Conservation (phyloP, 1,140 invertebrate species). For the Coenobita brevimanus region DNA sequence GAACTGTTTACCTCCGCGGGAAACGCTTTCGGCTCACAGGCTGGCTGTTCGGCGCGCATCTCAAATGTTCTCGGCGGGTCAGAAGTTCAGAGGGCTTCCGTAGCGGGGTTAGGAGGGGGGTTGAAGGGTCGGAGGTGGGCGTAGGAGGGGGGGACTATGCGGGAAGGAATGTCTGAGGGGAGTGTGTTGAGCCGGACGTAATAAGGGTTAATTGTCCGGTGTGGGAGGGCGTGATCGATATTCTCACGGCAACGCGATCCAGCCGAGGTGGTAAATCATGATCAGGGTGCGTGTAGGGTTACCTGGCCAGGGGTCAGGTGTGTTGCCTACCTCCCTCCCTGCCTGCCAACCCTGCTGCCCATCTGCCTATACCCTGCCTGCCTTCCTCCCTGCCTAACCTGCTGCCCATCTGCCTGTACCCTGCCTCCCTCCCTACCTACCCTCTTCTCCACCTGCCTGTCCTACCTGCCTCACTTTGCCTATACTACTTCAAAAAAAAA, state of each 20-base stretch:
- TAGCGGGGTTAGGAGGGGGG: no score
- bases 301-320: not conserved
- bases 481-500: no score
- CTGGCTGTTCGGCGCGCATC: no score
- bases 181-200: conserved; percentile 46
- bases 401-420: no score
- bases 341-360: not conserved
- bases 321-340: not conserved
- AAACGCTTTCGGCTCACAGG: no score
- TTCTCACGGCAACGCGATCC: conserved; percentile 49
- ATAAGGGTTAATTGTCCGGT: conserved; percentile 36
- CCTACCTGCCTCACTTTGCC: no score
- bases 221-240: conserved; percentile 28
- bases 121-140: no score
- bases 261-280: conserved; percentile 31
- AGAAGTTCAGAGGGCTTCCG: no score
- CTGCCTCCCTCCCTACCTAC: not conserved
- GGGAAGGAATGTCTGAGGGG: not conserved
- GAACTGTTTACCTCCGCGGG: no score
- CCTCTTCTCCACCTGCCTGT: not conserved
- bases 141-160: no score
- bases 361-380: not conserved
- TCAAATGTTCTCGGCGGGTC: no score
- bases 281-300: not conserved
- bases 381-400: not conserved